Percentiles rank a stretch among this genome's conserved stretches.
phyloP scores from a whole-genome alignment of 2,797 vertebrate species.

The Sciurus vulgaris region DNA sequence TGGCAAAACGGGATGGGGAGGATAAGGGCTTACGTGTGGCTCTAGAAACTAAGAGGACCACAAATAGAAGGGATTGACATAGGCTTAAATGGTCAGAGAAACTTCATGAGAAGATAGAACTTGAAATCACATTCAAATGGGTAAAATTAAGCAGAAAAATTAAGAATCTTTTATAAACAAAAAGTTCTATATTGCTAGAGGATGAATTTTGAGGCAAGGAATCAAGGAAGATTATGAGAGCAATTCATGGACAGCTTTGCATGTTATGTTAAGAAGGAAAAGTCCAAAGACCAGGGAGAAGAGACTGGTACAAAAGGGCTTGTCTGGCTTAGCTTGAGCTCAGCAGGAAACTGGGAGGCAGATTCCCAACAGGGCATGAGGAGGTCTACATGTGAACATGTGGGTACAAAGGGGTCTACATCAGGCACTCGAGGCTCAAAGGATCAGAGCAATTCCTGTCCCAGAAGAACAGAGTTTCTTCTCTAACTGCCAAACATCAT shows the following conservation, averaged over 20 bases:
- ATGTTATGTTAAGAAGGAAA: not conserved
- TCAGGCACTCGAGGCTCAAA: not conserved
- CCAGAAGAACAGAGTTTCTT: not conserved
- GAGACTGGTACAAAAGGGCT: not conserved
- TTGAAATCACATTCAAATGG: constrained; percentile 21
- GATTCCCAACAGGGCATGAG: not conserved
- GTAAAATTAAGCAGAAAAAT: not conserved
- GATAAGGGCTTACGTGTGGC: not conserved
- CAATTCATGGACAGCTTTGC: not conserved
- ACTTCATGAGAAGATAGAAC: not conserved
- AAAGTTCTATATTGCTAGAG: not conserved
- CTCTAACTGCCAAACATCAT: not conserved
- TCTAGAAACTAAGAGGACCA: not conserved
- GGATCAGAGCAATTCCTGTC: not conserved
- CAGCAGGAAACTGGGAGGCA: not conserved
- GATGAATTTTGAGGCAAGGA: constrained; percentile 3
- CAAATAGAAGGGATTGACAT: not conserved
- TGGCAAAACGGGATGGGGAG: not conserved
- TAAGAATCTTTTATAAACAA: not conserved
- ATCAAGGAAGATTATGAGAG: not conserved
- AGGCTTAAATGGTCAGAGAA: not conserved
- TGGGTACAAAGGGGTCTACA: not conserved
- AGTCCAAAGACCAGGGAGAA: not conserved
- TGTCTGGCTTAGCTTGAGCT: not conserved
- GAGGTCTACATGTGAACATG: not conserved